These are phyloP conservation scores for Bedellia somnulentella DNA, from an alignment of 2,888 invertebrate species.

Conservation along the genomic window DNA sequence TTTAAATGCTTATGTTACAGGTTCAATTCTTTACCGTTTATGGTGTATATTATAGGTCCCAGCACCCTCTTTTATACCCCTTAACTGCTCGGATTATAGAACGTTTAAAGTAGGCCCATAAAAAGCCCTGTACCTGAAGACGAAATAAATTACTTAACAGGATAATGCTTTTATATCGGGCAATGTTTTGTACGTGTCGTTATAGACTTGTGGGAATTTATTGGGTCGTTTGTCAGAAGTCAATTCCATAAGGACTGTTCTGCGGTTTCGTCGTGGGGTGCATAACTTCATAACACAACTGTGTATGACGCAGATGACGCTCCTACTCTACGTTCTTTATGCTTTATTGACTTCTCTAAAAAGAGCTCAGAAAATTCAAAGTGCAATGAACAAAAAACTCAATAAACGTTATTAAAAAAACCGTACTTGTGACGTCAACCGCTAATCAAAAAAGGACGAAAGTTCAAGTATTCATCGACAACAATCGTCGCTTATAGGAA, in stretches of 20 bases:
- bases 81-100: conserved; percentile 49
- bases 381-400: background rate
- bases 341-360: too few relatives aligned
- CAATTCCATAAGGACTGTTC: conserved; percentile 47
- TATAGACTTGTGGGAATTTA: conserved; percentile 54
- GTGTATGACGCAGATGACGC: too few relatives aligned
- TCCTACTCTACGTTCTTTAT: too few relatives aligned
- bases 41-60: conserved; percentile 37
- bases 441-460: conserved; percentile 51
- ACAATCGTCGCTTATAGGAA: conserved; percentile 33
- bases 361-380: too few relatives aligned
- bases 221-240: conserved; percentile 54
- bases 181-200: conserved; percentile 56
- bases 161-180: conserved; percentile 54
- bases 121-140: conserved; percentile 50
- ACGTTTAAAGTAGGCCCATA: conserved; percentile 50
- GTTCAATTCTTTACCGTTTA: conserved; percentile 38
- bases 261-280: conserved; percentile 55
- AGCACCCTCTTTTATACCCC: conserved; percentile 44
- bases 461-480: conserved; percentile 48
- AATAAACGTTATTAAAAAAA: conserved; percentile 20
- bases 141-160: conserved; percentile 59
- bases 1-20: conserved; percentile 28
- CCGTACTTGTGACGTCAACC: conserved; percentile 33
- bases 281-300: conserved; percentile 52